Evolutionary conservation across 2,888 invertebrate genomes (phyloP), one percentile per base, ranked within the genome.

Genomic region (Drosophila incognita): DNA sequence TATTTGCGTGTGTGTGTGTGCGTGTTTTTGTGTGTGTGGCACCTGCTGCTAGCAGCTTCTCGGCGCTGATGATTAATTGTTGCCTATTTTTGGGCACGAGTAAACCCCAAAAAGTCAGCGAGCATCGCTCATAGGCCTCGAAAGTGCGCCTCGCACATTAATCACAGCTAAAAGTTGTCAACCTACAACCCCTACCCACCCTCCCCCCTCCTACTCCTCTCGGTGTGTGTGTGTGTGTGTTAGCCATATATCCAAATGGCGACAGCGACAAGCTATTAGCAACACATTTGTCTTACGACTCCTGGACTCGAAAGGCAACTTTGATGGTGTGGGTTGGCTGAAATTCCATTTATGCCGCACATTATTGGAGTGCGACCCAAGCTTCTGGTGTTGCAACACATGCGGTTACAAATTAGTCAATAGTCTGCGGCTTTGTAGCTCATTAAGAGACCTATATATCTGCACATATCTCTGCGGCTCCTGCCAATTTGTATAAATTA

Each of bases 251-350:
- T 65, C 65, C 59, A 57, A 49, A 46, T 29, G 76, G 66, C 76
- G 75, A 77, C 81, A 79, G 81, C 83, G 79, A 81, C 88, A 86
- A 85, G 90, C 90, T 88, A 87, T 90, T 87, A 90, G 85, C 87
- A 89, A 87, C 85, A 87, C 85, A 86, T 86, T 86, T 86, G 85
- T 86, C 85, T 86, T 89, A 66, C 56, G 74, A 52, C 54, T 65
- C 18, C 57, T 31, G 24, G n/a, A 74, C 69, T 69, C 69, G 35
- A 75, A 83, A 69, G 83, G n/a, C 27, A 62, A 78, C 74, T 69
- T 79, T 69, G 62, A 2, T 15, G 36, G 38, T n/a, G 1, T 21
- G 21, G 15, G 4, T 27, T 54, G 46, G 68, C 85, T 74, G 79
- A 79, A 88, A 89, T 89, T 79, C 79, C 76, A 81, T 78, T 85